A percentile compares a stretch with the other conserved stretches of the same genome.
Conservation (phyloP, 2,888 invertebrate genomes). For the Odontocolon sp. region DNA sequence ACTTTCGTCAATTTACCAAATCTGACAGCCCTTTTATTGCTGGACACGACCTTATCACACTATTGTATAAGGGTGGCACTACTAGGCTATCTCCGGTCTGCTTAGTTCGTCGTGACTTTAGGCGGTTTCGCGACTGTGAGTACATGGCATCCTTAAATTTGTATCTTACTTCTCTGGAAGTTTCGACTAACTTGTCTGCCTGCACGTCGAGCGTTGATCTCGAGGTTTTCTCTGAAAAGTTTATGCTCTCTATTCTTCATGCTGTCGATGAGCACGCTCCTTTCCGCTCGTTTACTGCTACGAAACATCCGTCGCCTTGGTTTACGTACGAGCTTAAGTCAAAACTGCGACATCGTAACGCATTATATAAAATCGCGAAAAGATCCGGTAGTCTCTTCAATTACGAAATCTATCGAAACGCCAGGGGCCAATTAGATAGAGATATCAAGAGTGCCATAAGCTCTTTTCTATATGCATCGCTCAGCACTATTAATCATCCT, state of each 20-base stretch:
- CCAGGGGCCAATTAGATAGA: no score
- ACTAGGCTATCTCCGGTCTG: no score
- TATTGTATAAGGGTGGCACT: no score
- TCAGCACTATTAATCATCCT: background rate
- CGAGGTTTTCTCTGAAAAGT: no score
- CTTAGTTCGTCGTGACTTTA: no score
- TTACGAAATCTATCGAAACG: background rate
- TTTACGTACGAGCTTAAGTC: background rate
- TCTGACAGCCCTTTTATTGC: conserved; percentile 20
- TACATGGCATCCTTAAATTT: no score
- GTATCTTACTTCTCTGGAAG: no score
- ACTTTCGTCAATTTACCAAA: background rate
- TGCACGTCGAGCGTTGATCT: no score
- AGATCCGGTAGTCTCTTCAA: background rate
- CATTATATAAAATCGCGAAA: background rate
- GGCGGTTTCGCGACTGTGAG: no score
- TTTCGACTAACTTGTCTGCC: no score
- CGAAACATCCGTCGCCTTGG: background rate
- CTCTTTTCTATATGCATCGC: background rate
- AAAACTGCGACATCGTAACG: background rate
- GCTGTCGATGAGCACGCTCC: background rate
- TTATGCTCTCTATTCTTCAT: no score
- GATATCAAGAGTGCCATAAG: background rate
- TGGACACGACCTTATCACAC: conserved; percentile 3
- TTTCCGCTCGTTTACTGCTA: background rate